Evolutionary conservation across 2,797 vertebrate species (phyloP).

Genomic region (Halcyon leucocephala): DNA sequence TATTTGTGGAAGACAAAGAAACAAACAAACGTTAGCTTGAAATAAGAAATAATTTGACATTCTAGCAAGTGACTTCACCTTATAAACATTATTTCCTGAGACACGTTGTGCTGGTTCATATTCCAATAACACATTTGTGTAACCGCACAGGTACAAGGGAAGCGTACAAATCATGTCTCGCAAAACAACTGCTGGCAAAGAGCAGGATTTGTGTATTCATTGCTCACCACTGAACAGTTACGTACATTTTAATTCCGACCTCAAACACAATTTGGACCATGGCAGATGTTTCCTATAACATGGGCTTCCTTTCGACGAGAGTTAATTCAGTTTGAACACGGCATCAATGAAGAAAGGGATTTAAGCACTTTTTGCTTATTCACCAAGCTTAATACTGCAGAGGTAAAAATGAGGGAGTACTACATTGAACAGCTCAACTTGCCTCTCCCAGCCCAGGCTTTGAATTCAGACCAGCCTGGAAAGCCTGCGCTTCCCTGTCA

Average conservation of each 20-base stretch:
- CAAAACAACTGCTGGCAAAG: conserved; percentile 4
- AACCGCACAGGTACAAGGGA: conserved; percentile 20
- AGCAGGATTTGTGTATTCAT: conserved; percentile 27
- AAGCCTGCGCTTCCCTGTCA: neutral
- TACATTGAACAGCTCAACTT: neutral
- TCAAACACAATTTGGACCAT: neutral
- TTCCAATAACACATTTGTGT: neutral
- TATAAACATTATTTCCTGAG: neutral
- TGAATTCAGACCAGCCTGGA: neutral
- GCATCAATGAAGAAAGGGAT: conserved; percentile 15
- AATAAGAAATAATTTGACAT: neutral
- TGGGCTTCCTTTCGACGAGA: neutral
- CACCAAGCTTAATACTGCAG: neutral
- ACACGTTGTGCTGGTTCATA: neutral
- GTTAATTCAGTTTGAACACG: conserved; percentile 14
- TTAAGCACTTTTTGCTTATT: conserved; percentile 21
- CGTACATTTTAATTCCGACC: conserved; percentile 39
- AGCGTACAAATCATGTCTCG: neutral
- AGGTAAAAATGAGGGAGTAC: neutral
- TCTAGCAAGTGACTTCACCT: neutral
- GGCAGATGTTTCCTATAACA: conserved; percentile 16
- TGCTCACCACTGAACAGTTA: neutral
- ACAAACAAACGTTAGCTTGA: neutral
- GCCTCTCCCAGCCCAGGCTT: neutral
- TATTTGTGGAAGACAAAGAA: neutral